Evolutionary conservation across 2,888 invertebrate species (phyloP), one percentile per base, ranked within the genome.

Genomic region (Nephrotoma appendiculata): DNA sequence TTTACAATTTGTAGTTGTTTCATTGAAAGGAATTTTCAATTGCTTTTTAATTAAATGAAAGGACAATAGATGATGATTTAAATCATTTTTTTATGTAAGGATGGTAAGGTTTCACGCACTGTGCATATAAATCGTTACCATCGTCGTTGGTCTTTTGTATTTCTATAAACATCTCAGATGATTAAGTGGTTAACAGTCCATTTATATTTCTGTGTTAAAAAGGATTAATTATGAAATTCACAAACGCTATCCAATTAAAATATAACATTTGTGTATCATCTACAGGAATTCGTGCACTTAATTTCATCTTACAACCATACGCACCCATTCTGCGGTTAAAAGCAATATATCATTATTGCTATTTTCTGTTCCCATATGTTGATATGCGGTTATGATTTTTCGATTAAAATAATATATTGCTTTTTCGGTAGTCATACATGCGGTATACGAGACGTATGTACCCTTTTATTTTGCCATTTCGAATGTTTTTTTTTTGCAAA

Each of bases 311-410:
- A 31, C 31, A 57, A 19, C 15, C 15, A 1, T 3, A 48, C 57
- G 57, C 71, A 31, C 71, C 9, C 71, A 71, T 2, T 71, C 31
- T 71, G 31, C 31, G 71, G 19, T 71, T 71, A 9, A 6, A n/a
- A 42, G 15, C 84, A 84, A 44, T 85, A 85, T 44, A 85, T 85
- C 85, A 85, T n/a, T 85, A 7, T 42, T 42, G 12, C 12, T 41
- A 83, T 86, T 42, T 86, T 41, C 87, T 89, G 88, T 89, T 88
- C 88, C 88, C 89, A 89, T 89, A 89, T 89, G 89, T 89, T 89
- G 89, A 89, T 89, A 89, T 89, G 89, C 89, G 89, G 89, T 89
- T 89, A 89, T 89, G 90, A 89, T 89, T 89, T 90, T 89, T 90
- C 89, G 89, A 89, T 90, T 89, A 90, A 89, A 89, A 88, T 89